phyloP scores from a whole-genome alignment of 2,113 vertebrate genomes.

The Bos javanicus region DNA sequence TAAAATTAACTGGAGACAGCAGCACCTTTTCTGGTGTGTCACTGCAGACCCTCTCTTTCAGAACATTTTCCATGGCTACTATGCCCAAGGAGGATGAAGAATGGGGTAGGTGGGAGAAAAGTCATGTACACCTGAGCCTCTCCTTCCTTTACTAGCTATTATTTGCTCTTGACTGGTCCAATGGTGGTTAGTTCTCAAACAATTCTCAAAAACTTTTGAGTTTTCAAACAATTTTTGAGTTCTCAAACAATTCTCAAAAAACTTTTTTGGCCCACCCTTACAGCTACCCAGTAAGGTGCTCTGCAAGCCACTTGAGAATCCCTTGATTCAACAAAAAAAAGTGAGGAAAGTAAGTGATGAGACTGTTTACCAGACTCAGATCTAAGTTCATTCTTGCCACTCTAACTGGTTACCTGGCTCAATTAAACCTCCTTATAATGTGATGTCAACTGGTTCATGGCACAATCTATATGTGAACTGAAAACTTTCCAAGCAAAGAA shows the following conservation, averaged over 20 bases:
- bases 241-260: not conserved
- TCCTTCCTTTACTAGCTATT: not conserved
- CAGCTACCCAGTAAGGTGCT: not conserved
- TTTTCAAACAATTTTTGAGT: not conserved
- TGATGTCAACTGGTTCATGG: not conserved
- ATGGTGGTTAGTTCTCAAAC: not conserved
- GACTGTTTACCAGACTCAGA: not conserved
- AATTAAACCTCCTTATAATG: not conserved
- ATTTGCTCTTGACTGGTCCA: not conserved
- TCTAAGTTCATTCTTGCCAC: not conserved
- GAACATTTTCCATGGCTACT: not conserved
- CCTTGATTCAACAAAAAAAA: not conserved
- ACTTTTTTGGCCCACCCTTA: not conserved
- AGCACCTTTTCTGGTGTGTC: not conserved
- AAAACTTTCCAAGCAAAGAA: not conserved
- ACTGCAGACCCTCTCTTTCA: not conserved
- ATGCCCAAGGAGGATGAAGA: not conserved
- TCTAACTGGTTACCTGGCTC: not conserved
- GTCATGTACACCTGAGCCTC: not conserved
- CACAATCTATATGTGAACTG: not conserved
- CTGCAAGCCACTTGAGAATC: not conserved
- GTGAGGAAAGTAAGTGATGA: not conserved
- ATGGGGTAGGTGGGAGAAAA: not conserved
- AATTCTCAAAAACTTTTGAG: not conserved
- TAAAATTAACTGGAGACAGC: not conserved